phyloP scores from a whole-genome alignment of 2,797 vertebrate species.

The Tapirus indicus region DNA sequence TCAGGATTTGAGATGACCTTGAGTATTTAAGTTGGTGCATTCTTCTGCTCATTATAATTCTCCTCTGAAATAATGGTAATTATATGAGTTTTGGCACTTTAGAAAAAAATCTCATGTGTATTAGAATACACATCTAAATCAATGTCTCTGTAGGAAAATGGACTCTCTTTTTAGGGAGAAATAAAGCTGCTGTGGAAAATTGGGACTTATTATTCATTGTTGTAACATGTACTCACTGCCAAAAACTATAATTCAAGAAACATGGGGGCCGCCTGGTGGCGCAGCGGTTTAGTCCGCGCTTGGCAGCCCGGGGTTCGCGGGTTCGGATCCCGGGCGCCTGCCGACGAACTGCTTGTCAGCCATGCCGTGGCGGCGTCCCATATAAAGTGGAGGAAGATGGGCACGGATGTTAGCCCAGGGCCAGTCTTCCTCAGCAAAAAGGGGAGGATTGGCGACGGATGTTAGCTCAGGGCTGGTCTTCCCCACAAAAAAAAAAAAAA shows the following conservation, averaged over 20 bases:
- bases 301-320: no score
- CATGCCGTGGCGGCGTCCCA: no score
- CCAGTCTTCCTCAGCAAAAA: no score
- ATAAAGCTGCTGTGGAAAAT: constrained; percentile 69
- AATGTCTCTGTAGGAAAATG: background rate
- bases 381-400: no score
- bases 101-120: background rate
- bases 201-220: constrained; percentile 6
- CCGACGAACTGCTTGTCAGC: no score
- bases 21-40: background rate
- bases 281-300: no score
- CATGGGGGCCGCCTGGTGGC: no score
- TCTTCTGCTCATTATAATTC: constrained; percentile 26
- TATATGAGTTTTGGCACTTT: constrained; percentile 7
- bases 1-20: background rate
- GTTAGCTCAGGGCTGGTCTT: no score
- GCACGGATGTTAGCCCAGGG: no score
- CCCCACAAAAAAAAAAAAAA: no score
- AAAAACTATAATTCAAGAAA: constrained; percentile 16
- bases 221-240: constrained; percentile 38
- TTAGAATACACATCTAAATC: background rate
- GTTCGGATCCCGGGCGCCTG: no score
- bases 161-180: constrained; percentile 22
- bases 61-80: background rate
- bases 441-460: no score